phyloP scores from a whole-genome alignment of 2,797 vertebrate species.

The Gallinago stenura region DNA sequence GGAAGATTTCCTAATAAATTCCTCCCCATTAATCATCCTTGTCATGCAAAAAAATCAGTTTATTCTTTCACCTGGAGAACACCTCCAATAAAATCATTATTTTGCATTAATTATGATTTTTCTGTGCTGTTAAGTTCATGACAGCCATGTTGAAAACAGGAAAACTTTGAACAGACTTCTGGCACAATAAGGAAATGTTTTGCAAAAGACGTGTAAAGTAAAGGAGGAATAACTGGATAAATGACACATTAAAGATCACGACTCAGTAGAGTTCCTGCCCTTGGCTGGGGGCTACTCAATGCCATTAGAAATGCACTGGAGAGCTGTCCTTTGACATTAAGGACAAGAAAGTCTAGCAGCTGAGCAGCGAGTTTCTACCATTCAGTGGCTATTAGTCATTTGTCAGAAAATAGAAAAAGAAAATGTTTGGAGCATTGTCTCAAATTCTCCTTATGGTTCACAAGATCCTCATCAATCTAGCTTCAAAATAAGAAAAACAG shows the following conservation, averaged over 20 bases:
- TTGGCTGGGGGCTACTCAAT: background rate
- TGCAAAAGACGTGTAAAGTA: background rate
- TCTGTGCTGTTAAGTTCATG: background rate
- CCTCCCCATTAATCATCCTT: background rate
- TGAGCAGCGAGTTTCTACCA: background rate
- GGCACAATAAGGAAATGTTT: background rate
- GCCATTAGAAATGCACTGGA: background rate
- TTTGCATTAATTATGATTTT: background rate
- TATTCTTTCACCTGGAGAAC: background rate
- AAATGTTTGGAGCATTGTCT: background rate
- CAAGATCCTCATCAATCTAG: background rate
- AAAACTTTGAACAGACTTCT: background rate
- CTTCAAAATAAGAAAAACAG: background rate
- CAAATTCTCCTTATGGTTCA: background rate
- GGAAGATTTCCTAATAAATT: background rate
- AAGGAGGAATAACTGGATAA: background rate
- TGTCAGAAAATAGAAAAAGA: background rate
- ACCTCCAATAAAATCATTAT: background rate
- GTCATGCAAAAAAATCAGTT: background rate
- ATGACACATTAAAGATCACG: background rate
- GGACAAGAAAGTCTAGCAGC: background rate
- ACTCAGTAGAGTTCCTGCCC: background rate
- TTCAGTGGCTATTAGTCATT: background rate
- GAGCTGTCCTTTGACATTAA: background rate
- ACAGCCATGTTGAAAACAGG: background rate